Evolutionary conservation across 2,797 vertebrate genomes (phyloP), one percentile per base, ranked within the genome.

Genomic region (Mormyrops boulengeri): DNA sequence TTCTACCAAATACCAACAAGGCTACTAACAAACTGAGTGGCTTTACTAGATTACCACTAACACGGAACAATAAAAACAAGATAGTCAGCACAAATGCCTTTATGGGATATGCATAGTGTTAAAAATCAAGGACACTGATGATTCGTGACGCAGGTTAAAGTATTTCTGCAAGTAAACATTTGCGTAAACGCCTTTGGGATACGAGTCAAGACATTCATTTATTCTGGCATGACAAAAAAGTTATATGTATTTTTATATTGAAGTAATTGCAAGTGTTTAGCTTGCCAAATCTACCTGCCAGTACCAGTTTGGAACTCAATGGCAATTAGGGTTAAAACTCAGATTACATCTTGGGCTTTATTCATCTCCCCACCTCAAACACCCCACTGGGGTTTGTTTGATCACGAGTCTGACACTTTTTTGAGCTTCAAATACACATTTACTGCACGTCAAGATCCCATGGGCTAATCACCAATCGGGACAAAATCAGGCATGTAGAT

Each of bases 1-100:
- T 52, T 92, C 93, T 95, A 95, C 95, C 95, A 95, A 96, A 96
- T 95, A 96, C 95, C 95, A 96, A 96, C 95, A 96, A 95, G 94
- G 95, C 90, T 91, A 88, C 34, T 17, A 73, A 73, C 11, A 73
- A 77, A 91, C 93, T 94, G 94, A 95, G 94, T 95, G 93, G 94
- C 88, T 88, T 44, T 44, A 30, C 12, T n/a, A 91, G 93, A 93
- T 93, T 93, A 94, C 92, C 90, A 90, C 91, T 87, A 80, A 92
- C 90, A 90, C 91, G 69, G 85, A 91, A 89, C 87, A 17, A 69
- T 69, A 57, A 60, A 19, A 87, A 19, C 49, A n/a, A 38, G 47
- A n/a, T 73, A 49, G 14, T 50, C 60, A 19, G 11, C 17, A 22
- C 19, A 73, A 44, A 87, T 8, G 60, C 50, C 38, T 88, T 52